phyloP scores from a whole-genome alignment of 2,888 invertebrate species.

The Netelia inedita region DNA sequence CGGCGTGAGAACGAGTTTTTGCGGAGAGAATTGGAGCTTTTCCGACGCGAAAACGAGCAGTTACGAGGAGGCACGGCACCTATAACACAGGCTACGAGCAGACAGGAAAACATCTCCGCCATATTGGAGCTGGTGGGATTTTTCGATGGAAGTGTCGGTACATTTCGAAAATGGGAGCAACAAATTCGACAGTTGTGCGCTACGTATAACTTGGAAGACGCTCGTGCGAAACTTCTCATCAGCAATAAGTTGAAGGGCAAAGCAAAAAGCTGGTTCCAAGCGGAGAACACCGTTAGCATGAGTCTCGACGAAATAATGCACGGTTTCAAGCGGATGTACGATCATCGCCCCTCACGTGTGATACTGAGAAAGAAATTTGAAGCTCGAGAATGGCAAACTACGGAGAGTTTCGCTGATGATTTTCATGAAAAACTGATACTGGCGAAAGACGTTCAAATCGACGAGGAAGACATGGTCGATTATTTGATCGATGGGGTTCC shows the following conservation, averaged over 20 bases:
- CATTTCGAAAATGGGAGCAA: constrained; percentile 54
- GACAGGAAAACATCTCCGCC: constrained; percentile 48
- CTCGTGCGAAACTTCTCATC: constrained; percentile 43
- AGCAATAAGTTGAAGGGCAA: constrained; percentile 56
- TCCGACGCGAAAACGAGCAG: constrained; percentile 53
- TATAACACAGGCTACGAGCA: not conserved
- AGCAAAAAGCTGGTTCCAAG: constrained; percentile 64
- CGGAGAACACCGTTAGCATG: constrained; percentile 38
- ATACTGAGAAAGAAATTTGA: constrained; percentile 63
- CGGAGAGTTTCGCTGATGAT: constrained; percentile 67
- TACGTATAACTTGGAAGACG: constrained; percentile 45
- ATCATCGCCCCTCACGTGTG: constrained; percentile 58
- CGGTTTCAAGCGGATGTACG: constrained; percentile 63
- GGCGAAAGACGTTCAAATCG: constrained; percentile 64
- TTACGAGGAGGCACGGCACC: constrained; percentile 30
- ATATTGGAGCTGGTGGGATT: constrained; percentile 51
- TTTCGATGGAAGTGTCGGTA: constrained; percentile 58
- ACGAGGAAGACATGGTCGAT: constrained; percentile 59
- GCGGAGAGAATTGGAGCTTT: constrained; percentile 46
- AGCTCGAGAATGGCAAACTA: constrained; percentile 60
- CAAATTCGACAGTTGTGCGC: constrained; percentile 50
- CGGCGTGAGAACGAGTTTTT: constrained; percentile 27
- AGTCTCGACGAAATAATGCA: constrained; percentile 57
- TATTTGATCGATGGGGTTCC: constrained; percentile 70
- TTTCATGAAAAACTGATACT: constrained; percentile 68